These are phyloP conservation scores for Hirudinaria manillensis DNA, from an alignment of 2,888 invertebrate species.

Conservation along the genomic window DNA sequence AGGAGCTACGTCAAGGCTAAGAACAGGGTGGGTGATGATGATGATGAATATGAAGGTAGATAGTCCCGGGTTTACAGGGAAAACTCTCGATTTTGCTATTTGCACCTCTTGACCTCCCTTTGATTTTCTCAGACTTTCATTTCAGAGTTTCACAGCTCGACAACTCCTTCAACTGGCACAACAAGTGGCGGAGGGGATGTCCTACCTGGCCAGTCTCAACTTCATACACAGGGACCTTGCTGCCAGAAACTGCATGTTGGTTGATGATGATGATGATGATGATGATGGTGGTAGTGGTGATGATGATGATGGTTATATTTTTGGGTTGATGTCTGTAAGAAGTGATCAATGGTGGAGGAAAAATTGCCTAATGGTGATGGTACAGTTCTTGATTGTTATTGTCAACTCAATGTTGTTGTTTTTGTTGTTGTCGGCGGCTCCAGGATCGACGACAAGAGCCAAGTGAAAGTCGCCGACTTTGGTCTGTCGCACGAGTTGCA, in stretches of 20 bases:
- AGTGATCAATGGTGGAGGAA: background rate
- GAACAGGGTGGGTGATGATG: conserved; percentile 46
- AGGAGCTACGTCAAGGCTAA: conserved; percentile 53
- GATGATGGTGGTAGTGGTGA: background rate
- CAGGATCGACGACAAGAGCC: conserved; percentile 56
- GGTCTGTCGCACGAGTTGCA: conserved; percentile 60
- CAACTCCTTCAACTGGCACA: conserved; percentile 56
- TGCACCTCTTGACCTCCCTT: background rate
- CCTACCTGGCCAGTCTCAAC: conserved; percentile 56
- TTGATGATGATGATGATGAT: conserved; percentile 33
- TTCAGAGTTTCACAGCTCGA: conserved; percentile 56
- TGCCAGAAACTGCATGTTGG: conserved; percentile 60
- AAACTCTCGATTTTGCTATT: background rate
- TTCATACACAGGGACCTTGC: conserved; percentile 59
- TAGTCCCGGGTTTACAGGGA: too few species aligned
- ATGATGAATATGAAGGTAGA: background rate
- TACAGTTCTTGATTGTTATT: background rate
- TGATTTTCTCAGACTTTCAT: conserved; percentile 23
- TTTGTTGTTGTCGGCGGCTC: too few species aligned
- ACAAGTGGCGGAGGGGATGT: conserved; percentile 58
- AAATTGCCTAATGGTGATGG: background rate
- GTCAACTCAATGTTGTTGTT: too few species aligned
- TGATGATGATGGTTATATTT: conserved; percentile 14
- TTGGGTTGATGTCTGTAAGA: background rate
- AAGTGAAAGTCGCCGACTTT: conserved; percentile 59